Evolutionary conservation across 2,888 invertebrate species (phyloP).

Genomic region (Mechanitis messenoides): DNA sequence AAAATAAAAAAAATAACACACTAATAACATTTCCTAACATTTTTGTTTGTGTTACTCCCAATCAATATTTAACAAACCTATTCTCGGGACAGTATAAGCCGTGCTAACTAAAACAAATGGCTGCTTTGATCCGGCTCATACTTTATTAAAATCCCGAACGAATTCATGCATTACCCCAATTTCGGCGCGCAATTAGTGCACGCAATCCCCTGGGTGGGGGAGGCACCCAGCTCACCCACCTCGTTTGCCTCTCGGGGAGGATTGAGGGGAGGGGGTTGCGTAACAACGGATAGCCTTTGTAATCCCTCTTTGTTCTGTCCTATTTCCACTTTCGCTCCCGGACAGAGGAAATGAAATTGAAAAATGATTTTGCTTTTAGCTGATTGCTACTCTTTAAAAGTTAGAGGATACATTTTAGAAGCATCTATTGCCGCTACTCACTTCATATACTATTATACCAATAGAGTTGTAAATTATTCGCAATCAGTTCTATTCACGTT

Average conservation of each 20-base stretch:
- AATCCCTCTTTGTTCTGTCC: constrained; percentile 55
- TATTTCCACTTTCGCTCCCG: constrained; percentile 51
- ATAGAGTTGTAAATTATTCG: too few relatives aligned
- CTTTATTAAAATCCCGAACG: constrained; percentile 67
- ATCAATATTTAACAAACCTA: too few relatives aligned
- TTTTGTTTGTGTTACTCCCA: too few relatives aligned
- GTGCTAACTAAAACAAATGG: constrained; percentile 67
- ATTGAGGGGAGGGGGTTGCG: constrained; percentile 33
- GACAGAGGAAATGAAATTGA: constrained; percentile 70
- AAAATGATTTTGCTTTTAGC: constrained; percentile 74
- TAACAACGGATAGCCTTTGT: constrained; percentile 56
- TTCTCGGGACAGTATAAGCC: constrained; percentile 46
- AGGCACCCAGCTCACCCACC: constrained; percentile 31
- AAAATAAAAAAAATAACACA: too few relatives aligned
- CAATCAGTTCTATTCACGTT: too few relatives aligned
- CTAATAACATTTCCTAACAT: too few relatives aligned
- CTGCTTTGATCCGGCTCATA: constrained; percentile 62
- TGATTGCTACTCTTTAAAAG: constrained; percentile 51
- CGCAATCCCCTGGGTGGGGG: constrained; percentile 48
- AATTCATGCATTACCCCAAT: constrained; percentile 72
- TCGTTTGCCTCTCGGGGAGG: constrained; percentile 29
- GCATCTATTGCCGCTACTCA: too few relatives aligned
- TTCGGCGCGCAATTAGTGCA: constrained; percentile 70
- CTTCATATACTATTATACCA: too few relatives aligned
- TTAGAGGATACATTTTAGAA: too few relatives aligned